These are phyloP conservation scores for Drosophila seguyi DNA, from an alignment of 1,140 invertebrate genomes.

Conservation along the genomic window DNA sequence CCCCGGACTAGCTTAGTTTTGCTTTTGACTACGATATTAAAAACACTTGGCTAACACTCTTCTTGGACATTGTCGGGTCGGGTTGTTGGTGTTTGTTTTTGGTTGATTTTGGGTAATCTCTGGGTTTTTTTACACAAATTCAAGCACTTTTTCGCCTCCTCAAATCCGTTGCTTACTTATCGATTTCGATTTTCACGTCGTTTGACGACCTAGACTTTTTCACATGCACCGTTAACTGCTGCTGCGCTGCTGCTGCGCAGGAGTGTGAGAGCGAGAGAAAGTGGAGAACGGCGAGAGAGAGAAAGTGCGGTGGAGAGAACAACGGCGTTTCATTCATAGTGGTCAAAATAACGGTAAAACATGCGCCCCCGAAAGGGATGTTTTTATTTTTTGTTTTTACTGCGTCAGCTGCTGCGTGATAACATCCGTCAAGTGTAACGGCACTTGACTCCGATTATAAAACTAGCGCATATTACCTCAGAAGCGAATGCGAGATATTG, in stretches of 20 bases:
- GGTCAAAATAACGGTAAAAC: conserved; percentile 30
- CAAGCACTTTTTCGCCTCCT: conserved; percentile 28
- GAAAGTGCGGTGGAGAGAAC: conserved; percentile 5
- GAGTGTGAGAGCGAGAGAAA: conserved; percentile 29
- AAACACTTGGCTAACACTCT: conserved; percentile 75
- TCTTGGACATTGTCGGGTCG: conserved; percentile 65
- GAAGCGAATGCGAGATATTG: neutral
- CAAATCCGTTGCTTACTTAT: conserved; percentile 72
- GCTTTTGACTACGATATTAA: conserved; percentile 36
- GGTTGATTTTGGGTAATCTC: conserved; percentile 30
- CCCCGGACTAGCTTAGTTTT: conserved; percentile 31
- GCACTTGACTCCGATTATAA: conserved; percentile 5
- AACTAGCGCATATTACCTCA: conserved; percentile 10
- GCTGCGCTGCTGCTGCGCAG: conserved; percentile 38
- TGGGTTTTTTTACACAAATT: conserved; percentile 42
- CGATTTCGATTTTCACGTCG: conserved; percentile 80
- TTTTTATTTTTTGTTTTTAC: conserved; percentile 35
- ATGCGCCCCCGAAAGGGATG: conserved; percentile 44
- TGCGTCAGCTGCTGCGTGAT: conserved; percentile 48
- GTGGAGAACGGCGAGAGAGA: neutral
- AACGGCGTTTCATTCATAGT: conserved; percentile 63
- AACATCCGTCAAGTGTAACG: conserved; percentile 33
- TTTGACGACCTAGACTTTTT: conserved; percentile 51
- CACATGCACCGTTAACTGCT: conserved; percentile 61
- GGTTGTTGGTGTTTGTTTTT: conserved; percentile 32